Conservation (phyloP, 2,797 vertebrate species). For the Falco novaeseelandiae region DNA sequence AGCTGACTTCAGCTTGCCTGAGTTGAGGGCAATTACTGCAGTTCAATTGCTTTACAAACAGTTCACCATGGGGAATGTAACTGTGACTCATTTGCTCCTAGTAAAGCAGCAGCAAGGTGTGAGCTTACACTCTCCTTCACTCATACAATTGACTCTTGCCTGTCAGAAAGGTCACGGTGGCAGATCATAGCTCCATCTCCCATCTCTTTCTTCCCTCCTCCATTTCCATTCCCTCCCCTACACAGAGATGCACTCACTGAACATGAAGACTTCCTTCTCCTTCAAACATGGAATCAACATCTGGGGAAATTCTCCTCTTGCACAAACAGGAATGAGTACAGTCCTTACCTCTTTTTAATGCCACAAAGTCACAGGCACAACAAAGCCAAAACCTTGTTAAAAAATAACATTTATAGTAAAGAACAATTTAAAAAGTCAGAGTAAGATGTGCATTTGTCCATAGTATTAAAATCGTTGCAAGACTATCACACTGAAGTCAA, state of each 20-base stretch:
- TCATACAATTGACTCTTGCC: background rate
- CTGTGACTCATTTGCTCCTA: background rate
- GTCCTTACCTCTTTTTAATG: background rate
- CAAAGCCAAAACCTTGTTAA: background rate
- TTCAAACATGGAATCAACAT: background rate
- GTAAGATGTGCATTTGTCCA: background rate
- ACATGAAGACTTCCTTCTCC: background rate
- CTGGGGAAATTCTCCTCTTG: background rate
- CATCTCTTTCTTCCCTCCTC: background rate
- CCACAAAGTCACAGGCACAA: background rate
- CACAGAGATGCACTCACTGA: background rate
- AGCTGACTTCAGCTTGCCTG: background rate
- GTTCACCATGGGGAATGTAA: background rate
- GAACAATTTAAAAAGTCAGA: background rate
- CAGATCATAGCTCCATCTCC: background rate
- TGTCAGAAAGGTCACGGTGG: background rate
- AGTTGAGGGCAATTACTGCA: background rate
- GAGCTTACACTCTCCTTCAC: background rate
- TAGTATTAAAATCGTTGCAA: background rate
- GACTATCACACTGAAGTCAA: background rate
- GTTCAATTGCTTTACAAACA: background rate
- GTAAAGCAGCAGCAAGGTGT: background rate
- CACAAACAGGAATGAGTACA: background rate
- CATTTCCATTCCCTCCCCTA: background rate
- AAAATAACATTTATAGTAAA: background rate